Base-by-base conservation (phyloP, 2,113 vertebrate genomes). In the Sapajus apella region DNA sequence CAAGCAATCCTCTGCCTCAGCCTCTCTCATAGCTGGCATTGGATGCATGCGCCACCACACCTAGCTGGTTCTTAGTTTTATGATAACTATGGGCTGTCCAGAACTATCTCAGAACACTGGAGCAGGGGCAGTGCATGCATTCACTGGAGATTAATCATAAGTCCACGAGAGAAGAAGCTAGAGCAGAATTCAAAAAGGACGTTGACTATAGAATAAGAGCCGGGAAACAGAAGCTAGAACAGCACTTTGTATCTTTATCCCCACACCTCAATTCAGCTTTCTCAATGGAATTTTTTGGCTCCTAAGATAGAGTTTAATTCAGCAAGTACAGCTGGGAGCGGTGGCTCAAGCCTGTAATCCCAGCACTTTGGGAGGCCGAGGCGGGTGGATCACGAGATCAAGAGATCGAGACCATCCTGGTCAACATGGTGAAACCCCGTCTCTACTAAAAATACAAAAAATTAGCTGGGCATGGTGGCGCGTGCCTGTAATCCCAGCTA, bases 131-230 rank as follows among this genome's bases (percentile, higher is more conserved):
- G 9, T 25, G n/a, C 9, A 75, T 12, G 90, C 25, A 11, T 27
- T 90, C 18, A 37, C 4, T 32, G 27, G n/a, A 90, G 52, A 79
- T 66, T 61, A 14, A 8, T 20, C 32, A 27, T 56, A 91, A 83
- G 20, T 7, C 43, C 61, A 70, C 37, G 66, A 92, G 61, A 85
- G 86, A 45, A 52, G n/a, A 20, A 89, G 25, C 56, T 56, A 72
- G n/a, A 87, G 30, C 18, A 95, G 81, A 87, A 96, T 55, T 25
- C 47, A 50, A 58, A 94, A 93, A 73, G 20, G 25, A 85, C 45
- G 77, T 55, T 89, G n/a, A 73, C 35, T 61, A 10, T 87, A 52
- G 79, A 72, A 93, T 66, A 32, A 92, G 55, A 43, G 40, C 30
- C 52, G 90, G 35, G 50, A 90, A 76, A 55, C 35, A 6, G 11